phyloP scores from a whole-genome alignment of 2,113 vertebrate genomes.

The Odontesthes bonariensis region DNA sequence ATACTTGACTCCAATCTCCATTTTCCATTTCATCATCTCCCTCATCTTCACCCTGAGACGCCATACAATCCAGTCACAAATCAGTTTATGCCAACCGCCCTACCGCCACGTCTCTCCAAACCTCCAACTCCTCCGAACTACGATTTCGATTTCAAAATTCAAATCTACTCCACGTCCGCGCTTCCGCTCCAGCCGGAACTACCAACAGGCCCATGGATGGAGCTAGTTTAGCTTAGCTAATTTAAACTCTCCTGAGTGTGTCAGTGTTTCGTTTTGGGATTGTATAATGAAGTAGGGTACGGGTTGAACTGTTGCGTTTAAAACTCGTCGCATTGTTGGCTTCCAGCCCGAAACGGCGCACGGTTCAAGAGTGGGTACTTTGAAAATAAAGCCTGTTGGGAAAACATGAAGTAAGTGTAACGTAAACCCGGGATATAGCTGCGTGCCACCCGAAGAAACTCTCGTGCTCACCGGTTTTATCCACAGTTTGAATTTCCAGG shows the following conservation, averaged over 20 bases:
- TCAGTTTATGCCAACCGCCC: too few species aligned
- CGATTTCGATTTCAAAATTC: too few species aligned
- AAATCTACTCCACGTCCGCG: too few species aligned
- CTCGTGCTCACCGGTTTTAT: conserved; percentile 48
- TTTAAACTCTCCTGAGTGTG: conserved; percentile 67
- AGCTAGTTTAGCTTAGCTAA: conserved; percentile 69
- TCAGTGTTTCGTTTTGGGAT: conserved; percentile 42
- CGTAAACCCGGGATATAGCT: conserved; percentile 53
- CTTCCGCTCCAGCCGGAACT: too few species aligned
- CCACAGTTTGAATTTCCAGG: conserved; percentile 62
- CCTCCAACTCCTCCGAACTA: too few species aligned
- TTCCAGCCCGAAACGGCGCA: background rate
- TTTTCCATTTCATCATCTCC: too few species aligned
- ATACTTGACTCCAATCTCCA: too few species aligned
- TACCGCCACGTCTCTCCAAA: too few species aligned
- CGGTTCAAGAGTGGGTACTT: background rate
- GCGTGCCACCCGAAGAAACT: conserved; percentile 48
- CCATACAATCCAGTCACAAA: too few species aligned
- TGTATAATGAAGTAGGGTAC: conserved; percentile 26
- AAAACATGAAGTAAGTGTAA: conserved; percentile 62
- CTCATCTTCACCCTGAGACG: too few species aligned
- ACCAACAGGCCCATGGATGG: conserved; percentile 57
- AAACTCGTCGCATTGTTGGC: background rate
- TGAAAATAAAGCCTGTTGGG: background rate
- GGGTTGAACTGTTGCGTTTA: background rate